Percentiles rank a stretch among this genome's conserved stretches.
These are phyloP conservation scores for Drosophila rhopaloa DNA, from an alignment of 1,140 invertebrate species.

Conservation along the genomic window DNA sequence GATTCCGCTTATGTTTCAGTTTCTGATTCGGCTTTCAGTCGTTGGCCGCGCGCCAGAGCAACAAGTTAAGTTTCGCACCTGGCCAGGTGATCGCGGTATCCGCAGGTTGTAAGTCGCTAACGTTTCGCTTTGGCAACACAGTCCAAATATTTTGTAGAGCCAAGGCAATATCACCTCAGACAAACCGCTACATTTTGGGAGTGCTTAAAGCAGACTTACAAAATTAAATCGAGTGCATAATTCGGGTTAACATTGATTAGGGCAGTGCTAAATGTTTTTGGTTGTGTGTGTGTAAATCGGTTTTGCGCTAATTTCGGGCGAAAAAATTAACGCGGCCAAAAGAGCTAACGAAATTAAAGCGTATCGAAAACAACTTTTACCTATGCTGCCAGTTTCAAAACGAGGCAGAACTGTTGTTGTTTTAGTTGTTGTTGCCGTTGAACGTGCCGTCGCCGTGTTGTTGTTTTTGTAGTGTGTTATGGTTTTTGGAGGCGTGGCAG, in stretches of 20 bases:
- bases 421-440: constrained; percentile 25
- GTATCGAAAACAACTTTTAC: constrained; percentile 80
- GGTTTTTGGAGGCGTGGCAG: constrained; percentile 56
- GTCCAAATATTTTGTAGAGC: constrained; percentile 5
- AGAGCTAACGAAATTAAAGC: constrained; percentile 49
- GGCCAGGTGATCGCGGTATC: constrained; percentile 40
- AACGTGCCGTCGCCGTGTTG: constrained; percentile 29
- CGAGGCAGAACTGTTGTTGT: constrained; percentile 58
- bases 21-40: constrained; percentile 55
- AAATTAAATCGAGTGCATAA: constrained; percentile 32
- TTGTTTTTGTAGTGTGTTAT: constrained; percentile 14
- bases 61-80: constrained; percentile 57
- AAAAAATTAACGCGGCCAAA: constrained; percentile 49
- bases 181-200: constrained; percentile 1
- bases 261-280: constrained; percentile 25
- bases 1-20: constrained; percentile 31
- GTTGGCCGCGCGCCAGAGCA: constrained; percentile 54
- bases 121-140: constrained; percentile 48
- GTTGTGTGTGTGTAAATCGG: constrained; percentile 10
- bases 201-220: constrained; percentile 54
- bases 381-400: constrained; percentile 57
- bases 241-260: constrained; percentile 37
- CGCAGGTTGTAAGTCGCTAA: constrained; percentile 35
- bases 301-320: constrained; percentile 55
- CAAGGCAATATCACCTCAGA: constrained; percentile 17